Base-by-base conservation (phyloP, 2,888 invertebrate species). In the Ormyrus pomaceus region DNA sequence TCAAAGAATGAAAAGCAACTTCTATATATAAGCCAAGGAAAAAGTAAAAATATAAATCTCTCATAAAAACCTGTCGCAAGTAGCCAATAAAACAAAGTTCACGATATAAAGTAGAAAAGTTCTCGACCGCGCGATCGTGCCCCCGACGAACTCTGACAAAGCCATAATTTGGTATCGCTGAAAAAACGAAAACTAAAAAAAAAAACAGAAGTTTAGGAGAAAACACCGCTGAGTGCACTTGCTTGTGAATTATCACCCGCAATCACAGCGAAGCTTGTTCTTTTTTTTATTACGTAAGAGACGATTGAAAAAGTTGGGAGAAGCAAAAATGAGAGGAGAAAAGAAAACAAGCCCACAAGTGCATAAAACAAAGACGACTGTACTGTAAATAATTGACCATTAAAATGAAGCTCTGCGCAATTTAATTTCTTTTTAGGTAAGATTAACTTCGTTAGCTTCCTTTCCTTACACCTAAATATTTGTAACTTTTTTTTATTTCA, bases 41-140 rank as follows among this genome's bases (percentile, higher is more conserved):
- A 55, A n/a, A 53, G 68, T 9, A 48, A 46, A 62, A 11, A 61
- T 62, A 62, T 45, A 61, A 68, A 75, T 66, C 45, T 53, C 45
- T 34, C 51, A 13, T 61, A 68, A 59, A 69, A 76, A 62, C 61
- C 62, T 19, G 56, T 55, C 6, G 50, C 19, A 64, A 77, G 46
- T 9, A 64, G 19, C 13, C 69, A 70, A 77, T 70, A 70, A 70
- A 61, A 45, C 50, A 56, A 77, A 56, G 68, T 70, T 77, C 50
- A 56, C 50, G 62, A 19, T 69, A 77, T 56, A 55, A 64, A 69
- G 19, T 50, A 56, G 8, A 62, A 62, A 76, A 69, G 69, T 64
- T 34, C 6, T n/a, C 13, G 58, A 51, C 13, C 48, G 10, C 62
- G 50, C 5, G 19, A 56, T 34, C 55, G 62, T 8, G 55, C 56